Percentiles rank a stretch among this genome's conserved stretches.
phyloP scores from a whole-genome alignment of 92 coral and sea anemone species.

The Epizoanthus scotinus region DNA sequence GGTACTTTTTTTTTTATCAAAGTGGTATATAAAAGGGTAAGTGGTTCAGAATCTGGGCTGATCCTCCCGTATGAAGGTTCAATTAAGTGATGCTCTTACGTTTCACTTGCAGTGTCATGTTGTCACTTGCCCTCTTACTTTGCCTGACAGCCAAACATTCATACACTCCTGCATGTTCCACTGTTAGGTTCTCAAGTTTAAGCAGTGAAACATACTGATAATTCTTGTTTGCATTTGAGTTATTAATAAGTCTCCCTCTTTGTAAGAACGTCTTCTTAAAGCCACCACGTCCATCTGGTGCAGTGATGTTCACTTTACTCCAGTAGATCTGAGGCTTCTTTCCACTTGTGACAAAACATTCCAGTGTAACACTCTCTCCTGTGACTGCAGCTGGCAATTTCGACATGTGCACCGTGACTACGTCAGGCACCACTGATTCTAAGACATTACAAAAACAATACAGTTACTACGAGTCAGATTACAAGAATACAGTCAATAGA shows the following conservation, averaged over 20 bases:
- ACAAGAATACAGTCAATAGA: background rate
- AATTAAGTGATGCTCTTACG: background rate
- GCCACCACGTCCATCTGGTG: background rate
- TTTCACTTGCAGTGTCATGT: constrained; percentile 1
- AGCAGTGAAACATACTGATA: constrained; percentile 5
- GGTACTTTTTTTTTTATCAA: background rate
- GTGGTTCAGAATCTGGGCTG: too few relatives aligned
- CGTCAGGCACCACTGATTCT: background rate
- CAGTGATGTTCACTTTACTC: background rate
- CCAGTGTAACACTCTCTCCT: constrained; percentile 2
- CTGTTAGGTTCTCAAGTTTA: background rate
- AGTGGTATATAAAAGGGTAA: too few relatives aligned
- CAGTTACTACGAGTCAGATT: background rate
- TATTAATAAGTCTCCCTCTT: background rate
- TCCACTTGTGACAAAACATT: background rate
- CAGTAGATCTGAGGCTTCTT: background rate
- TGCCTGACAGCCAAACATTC: background rate
- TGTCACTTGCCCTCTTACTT: background rate
- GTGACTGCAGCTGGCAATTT: background rate
- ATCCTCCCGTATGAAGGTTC: background rate
- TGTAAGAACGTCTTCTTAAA: background rate
- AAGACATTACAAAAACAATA: background rate
- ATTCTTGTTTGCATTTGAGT: background rate
- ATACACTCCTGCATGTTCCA: constrained; percentile 17
- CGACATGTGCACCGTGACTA: background rate